phyloP scores from a whole-genome alignment of 1,140 invertebrate genomes.

The Penaeus vannamei region DNA sequence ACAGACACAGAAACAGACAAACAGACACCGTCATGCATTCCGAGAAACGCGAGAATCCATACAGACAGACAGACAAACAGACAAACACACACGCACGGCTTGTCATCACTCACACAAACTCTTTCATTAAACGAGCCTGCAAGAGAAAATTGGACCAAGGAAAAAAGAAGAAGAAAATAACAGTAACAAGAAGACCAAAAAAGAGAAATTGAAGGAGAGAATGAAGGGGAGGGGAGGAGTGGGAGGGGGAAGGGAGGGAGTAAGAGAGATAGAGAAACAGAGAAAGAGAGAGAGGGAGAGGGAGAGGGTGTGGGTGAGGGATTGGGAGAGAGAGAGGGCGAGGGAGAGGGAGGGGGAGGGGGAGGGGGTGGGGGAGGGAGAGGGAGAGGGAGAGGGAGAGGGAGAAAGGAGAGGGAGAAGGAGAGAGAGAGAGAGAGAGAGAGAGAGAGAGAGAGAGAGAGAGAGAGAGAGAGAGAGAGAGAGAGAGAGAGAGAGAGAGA shows the following conservation, averaged over 20 bases:
- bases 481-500: neutral
- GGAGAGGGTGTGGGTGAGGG: no score
- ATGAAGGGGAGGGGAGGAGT: no score
- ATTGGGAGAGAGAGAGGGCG: neutral
- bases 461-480: neutral
- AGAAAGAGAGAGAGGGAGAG: neutral
- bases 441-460: neutral
- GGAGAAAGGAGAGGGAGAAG: neutral
- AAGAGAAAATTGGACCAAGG: neutral
- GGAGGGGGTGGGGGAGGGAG: neutral
- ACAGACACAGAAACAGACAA: no score
- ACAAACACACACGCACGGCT: no score
- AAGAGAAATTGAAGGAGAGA: no score
- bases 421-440: neutral
- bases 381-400: neutral
- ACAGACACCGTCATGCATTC: no score
- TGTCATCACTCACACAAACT: no score
- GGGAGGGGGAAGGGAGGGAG: neutral
- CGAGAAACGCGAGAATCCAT: no score
- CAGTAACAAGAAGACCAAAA: neutral
- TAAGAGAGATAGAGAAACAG: neutral
- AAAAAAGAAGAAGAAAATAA: neutral
- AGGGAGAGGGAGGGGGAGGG: neutral
- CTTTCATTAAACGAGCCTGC: no score
- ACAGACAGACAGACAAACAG: no score